Evolutionary conservation across 2,113 vertebrate species (phyloP).

Genomic region (Tapirus terrestris): DNA sequence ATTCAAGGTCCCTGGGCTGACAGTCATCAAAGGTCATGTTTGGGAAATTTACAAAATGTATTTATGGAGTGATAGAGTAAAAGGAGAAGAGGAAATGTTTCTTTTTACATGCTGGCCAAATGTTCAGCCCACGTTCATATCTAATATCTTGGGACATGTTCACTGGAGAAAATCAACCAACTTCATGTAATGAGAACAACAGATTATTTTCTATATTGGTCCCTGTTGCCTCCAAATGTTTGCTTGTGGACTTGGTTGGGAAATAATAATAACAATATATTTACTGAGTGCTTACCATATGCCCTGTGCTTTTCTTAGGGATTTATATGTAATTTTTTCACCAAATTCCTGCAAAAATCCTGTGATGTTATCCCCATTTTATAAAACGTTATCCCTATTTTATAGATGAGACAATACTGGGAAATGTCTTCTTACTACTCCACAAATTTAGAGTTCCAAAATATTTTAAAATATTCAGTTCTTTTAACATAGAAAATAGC

Average conservation of each 20-base stretch:
- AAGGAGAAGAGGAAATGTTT: neutral
- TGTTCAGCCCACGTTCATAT: neutral
- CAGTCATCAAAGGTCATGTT: neutral
- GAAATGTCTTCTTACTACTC: neutral
- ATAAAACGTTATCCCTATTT: neutral
- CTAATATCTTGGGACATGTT: neutral
- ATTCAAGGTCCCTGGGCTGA: neutral
- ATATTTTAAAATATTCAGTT: neutral
- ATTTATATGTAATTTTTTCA: neutral
- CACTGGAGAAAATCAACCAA: constrained; percentile 50
- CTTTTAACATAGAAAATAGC: neutral
- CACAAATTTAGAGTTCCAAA: neutral
- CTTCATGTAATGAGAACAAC: constrained; percentile 42
- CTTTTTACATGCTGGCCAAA: neutral
- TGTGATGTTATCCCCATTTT: neutral
- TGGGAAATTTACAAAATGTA: neutral
- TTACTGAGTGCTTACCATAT: constrained; percentile 9
- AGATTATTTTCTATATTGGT: constrained; percentile 46
- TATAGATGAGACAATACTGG: neutral
- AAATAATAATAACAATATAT: constrained; percentile 40
- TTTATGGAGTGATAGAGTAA: neutral
- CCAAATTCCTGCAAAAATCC: neutral
- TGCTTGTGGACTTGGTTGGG: neutral
- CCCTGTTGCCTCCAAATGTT: neutral
- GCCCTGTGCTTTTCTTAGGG: neutral